phyloP scores from a whole-genome alignment of 2,797 vertebrate genomes.

The Eulemur albifrons region DNA sequence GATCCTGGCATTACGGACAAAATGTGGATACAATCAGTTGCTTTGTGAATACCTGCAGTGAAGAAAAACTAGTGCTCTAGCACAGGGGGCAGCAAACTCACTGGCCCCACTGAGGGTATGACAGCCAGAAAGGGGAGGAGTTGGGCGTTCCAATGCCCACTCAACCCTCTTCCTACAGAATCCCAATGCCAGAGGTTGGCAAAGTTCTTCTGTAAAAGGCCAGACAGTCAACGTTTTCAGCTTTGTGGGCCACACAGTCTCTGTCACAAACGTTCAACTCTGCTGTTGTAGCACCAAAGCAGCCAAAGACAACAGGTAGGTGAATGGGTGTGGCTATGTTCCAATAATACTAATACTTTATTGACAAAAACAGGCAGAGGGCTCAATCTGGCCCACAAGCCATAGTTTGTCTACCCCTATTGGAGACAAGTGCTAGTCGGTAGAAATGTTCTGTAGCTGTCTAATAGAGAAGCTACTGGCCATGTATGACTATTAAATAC shows the following conservation, averaged over 20 bases:
- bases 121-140: neutral
- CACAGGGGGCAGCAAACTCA: neutral
- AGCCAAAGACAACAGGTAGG: neutral
- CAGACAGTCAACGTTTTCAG: neutral
- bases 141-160: neutral
- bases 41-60: neutral
- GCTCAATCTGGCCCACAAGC: neutral
- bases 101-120: neutral
- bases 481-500: neutral
- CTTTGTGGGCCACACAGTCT: neutral
- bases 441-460: neutral
- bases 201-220: neutral
- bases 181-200: neutral
- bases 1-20: neutral
- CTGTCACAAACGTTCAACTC: neutral
- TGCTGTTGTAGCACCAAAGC: neutral
- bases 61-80: neutral
- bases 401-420: neutral
- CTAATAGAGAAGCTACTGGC: neutral
- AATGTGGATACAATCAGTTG: neutral
- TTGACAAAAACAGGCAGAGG: neutral
- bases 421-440: neutral
- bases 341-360: conserved; percentile 16
- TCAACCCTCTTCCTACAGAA: neutral
- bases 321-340: neutral